Evolutionary conservation across 2,113 vertebrate genomes (phyloP).

Genomic region (Corvus moneduloides): DNA sequence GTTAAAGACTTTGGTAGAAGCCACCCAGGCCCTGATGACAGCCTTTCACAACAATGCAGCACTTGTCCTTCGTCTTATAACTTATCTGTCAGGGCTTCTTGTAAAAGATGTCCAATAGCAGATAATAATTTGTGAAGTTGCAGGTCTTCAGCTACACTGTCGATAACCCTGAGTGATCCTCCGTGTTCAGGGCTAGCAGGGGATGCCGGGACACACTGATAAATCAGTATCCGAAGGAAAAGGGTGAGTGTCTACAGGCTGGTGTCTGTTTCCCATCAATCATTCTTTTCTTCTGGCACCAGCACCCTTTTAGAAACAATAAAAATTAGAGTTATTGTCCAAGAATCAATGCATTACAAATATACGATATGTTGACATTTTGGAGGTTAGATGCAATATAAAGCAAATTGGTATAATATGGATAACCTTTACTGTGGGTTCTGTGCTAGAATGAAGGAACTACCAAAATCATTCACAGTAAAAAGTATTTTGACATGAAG

Average conservation of each 20-base stretch:
- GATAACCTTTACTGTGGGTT: slow-evolving; percentile 61
- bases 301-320: slow-evolving; percentile 80
- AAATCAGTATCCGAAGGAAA: slow-evolving; percentile 72
- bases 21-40: slow-evolving; percentile 72
- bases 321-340: slow-evolving; percentile 79
- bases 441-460: slow-evolving; percentile 41
- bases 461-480: slow-evolving; percentile 39
- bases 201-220: slow-evolving; percentile 44
- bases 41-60: slow-evolving; percentile 43
- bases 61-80: slow-evolving; percentile 14
- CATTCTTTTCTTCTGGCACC: slow-evolving; percentile 80
- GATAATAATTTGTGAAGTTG: slow-evolving; percentile 52
- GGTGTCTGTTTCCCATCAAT: slow-evolving; percentile 81
- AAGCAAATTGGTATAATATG: slow-evolving; percentile 63
- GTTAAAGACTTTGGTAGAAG: slow-evolving; percentile 67
- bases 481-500: slow-evolving; percentile 55
- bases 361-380: slow-evolving; percentile 73
- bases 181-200: slow-evolving; percentile 18
- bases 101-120: slow-evolving; percentile 55
- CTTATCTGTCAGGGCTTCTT: slow-evolving; percentile 38
- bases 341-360: slow-evolving; percentile 68
- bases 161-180: slow-evolving; percentile 69
- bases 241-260: slow-evolving; percentile 73
- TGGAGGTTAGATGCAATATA: slow-evolving; percentile 60
- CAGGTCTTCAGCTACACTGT: slow-evolving; percentile 43